These are phyloP conservation scores for Gephyroberyx darwinii DNA, from an alignment of 2,797 vertebrate genomes.

Conservation along the genomic window DNA sequence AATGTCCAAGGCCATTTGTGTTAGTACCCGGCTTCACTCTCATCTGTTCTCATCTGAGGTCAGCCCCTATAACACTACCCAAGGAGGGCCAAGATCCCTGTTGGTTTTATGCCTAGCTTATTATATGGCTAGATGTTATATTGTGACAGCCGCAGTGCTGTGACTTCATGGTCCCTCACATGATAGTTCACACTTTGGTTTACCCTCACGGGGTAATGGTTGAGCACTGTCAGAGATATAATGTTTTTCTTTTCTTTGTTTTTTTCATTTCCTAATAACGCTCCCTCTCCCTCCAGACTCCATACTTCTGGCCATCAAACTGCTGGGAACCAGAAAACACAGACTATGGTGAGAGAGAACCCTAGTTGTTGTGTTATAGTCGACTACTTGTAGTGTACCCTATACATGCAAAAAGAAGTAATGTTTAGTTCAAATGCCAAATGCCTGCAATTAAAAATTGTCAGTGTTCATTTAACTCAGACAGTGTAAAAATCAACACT, in stretches of 20 bases:
- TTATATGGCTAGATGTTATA: conserved; percentile 61
- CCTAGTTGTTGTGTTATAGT: neutral
- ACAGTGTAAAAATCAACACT: no score
- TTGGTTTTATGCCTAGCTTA: conserved; percentile 32
- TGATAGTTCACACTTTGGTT: conserved; percentile 28
- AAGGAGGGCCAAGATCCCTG: conserved; percentile 46
- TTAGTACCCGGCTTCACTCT: conserved; percentile 33
- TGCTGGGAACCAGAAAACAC: conserved; percentile 97
- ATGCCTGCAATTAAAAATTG: neutral
- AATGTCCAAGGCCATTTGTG: conserved; percentile 38
- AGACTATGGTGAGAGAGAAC: conserved; percentile 88
- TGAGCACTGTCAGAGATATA: conserved; percentile 1
- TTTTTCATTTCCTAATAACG: conserved; percentile 32
- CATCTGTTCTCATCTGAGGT: conserved; percentile 45
- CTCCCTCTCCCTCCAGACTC: conserved; percentile 82
- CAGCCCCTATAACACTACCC: conserved; percentile 32
- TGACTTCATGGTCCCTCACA: conserved; percentile 30
- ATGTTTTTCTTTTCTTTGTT: conserved; percentile 29
- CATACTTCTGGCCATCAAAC: conserved; percentile 96
- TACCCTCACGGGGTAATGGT: conserved; percentile 20
- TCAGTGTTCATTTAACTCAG: no score
- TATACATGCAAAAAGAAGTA: conserved; percentile 20
- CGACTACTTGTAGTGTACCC: neutral
- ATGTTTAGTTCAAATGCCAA: conserved; percentile 16
- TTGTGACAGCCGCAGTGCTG: conserved; percentile 52